Base-by-base conservation (phyloP, 2,113 vertebrate species). In the Grus americana region DNA sequence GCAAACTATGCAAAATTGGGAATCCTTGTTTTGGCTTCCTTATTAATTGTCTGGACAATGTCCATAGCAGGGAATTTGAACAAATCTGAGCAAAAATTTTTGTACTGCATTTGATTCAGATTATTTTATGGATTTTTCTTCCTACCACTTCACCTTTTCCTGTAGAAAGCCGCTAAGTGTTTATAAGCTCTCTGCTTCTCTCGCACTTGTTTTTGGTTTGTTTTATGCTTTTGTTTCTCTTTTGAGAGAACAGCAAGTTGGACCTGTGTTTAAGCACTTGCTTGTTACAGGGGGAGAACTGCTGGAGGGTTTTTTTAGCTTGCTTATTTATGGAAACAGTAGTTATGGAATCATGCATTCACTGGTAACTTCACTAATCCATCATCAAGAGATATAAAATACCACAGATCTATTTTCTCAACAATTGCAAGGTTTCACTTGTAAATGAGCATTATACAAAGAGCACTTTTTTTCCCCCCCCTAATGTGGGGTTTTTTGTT, bases 21-120 rank as follows among this genome's bases (percentile, higher is more conserved):
- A 94, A 95, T 90, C 82, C 63, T 86, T 80, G 30, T 79, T 92
- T 92, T 86, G 88, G 32, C 73, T 88, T 70, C 38, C 11, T 32
- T 82, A 6, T n/a, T 52, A 46, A 40, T 36, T 92, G 34, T 32
- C 92, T 94, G 86, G 75, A 86, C 62, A 54, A 62, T 32, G 15
- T 90, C 82, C 71, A 16, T 80, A n/a, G 30, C 20, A 73, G 71
- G 46, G 80, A 88, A 92, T 86, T 88, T 62, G 70, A 91, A 68
- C 23, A 85, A 82, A 92, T 82, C 26, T 55, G 70, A 92, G n/a
- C 1, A 9, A 93, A 88, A 88, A 70, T 78, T 93, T 22, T 80
- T 80, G 88, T 79, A 32, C 79, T 88, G 42, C 46, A 13, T 88
- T 95, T 74, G 29, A 80, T 54, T 91, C 63, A 62, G 32, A 23